phyloP scores from a whole-genome alignment of 2,797 vertebrate genomes.

The Oceanodroma leucorhoa region DNA sequence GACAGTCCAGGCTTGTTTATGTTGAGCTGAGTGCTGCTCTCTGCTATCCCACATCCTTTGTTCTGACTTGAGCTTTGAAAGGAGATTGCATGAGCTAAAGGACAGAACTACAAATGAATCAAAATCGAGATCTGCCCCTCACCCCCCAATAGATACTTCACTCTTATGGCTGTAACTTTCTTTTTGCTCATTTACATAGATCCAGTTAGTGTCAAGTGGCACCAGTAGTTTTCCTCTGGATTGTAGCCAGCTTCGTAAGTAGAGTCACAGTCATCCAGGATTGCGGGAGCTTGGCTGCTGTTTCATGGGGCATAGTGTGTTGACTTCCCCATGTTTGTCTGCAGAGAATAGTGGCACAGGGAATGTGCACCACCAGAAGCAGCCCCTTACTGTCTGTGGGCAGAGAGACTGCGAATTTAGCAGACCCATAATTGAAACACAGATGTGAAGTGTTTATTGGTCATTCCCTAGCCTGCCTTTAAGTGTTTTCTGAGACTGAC shows the following conservation, averaged over 20 bases:
- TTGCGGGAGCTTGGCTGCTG: not conserved
- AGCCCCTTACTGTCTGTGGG: not conserved
- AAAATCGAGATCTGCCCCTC: not conserved
- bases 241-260: not conserved
- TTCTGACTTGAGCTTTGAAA: not conserved
- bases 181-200: not conserved
- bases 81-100: not conserved
- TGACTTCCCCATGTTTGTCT: not conserved
- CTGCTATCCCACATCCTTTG: not conserved
- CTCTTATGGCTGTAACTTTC: not conserved
- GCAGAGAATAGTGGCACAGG: not conserved
- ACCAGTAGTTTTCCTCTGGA: not conserved
- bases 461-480: not conserved
- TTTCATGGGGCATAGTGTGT: not conserved
- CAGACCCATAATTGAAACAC: not conserved
- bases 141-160: rapidly evolving
- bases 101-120: not conserved
- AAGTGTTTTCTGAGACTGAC: not conserved
- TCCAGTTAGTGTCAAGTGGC: not conserved
- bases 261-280: not conserved
- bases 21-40: not conserved
- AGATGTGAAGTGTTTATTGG: not conserved
- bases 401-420: not conserved
- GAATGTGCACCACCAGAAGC: not conserved
- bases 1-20: not conserved